These are phyloP conservation scores for Cisticola juncidis DNA, from an alignment of 2,113 vertebrate species.

Conservation along the genomic window DNA sequence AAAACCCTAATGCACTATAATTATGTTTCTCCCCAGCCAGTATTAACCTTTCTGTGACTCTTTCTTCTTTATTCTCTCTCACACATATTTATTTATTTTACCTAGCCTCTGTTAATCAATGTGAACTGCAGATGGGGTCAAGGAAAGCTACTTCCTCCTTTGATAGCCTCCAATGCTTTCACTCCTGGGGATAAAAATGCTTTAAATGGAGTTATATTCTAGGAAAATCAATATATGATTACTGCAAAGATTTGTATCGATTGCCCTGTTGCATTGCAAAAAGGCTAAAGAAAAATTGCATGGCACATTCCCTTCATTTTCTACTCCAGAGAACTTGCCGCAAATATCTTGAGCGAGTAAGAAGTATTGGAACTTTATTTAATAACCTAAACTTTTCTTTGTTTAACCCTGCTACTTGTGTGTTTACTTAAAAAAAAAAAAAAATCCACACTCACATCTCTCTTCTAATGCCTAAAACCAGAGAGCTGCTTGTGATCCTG, in stretches of 20 bases:
- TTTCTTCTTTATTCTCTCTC: slow-evolving; percentile 48
- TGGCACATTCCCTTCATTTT: slow-evolving; percentile 62
- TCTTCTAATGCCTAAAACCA: not conserved
- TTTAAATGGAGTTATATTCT: slow-evolving; percentile 94
- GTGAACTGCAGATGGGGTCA: slow-evolving; percentile 91
- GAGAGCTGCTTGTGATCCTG: not conserved
- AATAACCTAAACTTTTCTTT: slow-evolving; percentile 66
- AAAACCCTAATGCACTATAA: slow-evolving; percentile 87
- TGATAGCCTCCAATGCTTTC: slow-evolving; percentile 83
- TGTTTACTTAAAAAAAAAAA: not conserved
- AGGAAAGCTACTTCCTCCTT: slow-evolving; percentile 85
- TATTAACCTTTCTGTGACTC: slow-evolving; percentile 89
- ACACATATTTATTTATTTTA: slow-evolving; percentile 74
- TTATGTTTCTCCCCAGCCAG: slow-evolving; percentile 80
- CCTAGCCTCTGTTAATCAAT: slow-evolving; percentile 90
- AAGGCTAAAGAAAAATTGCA: slow-evolving; percentile 81
- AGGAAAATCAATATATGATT: slow-evolving; percentile 97
- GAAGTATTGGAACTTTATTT: slow-evolving; percentile 61
- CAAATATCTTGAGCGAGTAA: slow-evolving; percentile 56
- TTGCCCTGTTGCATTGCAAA: slow-evolving; percentile 85
- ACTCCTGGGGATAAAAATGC: slow-evolving; percentile 86
- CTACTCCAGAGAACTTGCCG: slow-evolving; percentile 51
- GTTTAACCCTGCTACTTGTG: slow-evolving; percentile 18
- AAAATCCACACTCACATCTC: not conserved
- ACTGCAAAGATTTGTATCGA: slow-evolving; percentile 90